A percentile compares a stretch with the other conserved stretches of the same genome.
phyloP scores from a whole-genome alignment of 1,140 invertebrate genomes.

The Drosophila setifemur region DNA sequence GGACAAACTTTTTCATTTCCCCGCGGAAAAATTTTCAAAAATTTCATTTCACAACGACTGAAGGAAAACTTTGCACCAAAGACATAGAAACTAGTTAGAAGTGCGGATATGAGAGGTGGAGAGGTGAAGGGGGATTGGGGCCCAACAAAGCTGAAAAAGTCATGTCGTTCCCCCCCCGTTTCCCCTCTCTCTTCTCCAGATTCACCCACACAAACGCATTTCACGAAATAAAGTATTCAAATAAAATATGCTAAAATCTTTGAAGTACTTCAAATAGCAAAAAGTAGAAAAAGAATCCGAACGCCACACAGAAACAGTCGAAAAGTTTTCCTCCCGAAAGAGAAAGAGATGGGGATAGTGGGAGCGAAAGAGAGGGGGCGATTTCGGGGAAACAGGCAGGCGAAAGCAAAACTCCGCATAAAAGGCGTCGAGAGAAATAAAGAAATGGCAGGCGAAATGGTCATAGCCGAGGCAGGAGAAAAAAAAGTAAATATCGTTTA shows the following conservation, averaged over 20 bases:
- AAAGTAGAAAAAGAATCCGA: constrained; percentile 52
- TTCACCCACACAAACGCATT: constrained; percentile 47
- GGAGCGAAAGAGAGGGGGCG: not conserved
- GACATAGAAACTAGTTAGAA: constrained; percentile 78
- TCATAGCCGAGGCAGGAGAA: constrained; percentile 41
- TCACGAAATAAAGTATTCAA: constrained; percentile 80
- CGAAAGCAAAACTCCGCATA: constrained; percentile 31
- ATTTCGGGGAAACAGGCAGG: constrained; percentile 36
- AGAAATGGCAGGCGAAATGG: constrained; percentile 43
- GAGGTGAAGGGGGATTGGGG: not conserved
- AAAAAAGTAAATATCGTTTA: constrained; percentile 80
- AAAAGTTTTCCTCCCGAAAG: constrained; percentile 58
- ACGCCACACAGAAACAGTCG: constrained; percentile 50
- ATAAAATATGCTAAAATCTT: constrained; percentile 81
- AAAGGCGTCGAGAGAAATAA: constrained; percentile 47
- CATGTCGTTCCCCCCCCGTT: constrained; percentile 49
- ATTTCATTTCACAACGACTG: constrained; percentile 77
- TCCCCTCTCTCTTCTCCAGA: not conserved
- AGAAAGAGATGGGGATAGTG: not conserved
- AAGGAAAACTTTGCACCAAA: constrained; percentile 72
- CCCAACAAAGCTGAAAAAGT: constrained; percentile 72
- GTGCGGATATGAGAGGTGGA: constrained; percentile 25
- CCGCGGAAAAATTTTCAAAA: constrained; percentile 81
- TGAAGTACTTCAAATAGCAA: constrained; percentile 78
- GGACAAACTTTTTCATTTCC: constrained; percentile 79